Base-by-base conservation (phyloP, 1,140 invertebrate species). In the Dinoponera quadriceps region DNA sequence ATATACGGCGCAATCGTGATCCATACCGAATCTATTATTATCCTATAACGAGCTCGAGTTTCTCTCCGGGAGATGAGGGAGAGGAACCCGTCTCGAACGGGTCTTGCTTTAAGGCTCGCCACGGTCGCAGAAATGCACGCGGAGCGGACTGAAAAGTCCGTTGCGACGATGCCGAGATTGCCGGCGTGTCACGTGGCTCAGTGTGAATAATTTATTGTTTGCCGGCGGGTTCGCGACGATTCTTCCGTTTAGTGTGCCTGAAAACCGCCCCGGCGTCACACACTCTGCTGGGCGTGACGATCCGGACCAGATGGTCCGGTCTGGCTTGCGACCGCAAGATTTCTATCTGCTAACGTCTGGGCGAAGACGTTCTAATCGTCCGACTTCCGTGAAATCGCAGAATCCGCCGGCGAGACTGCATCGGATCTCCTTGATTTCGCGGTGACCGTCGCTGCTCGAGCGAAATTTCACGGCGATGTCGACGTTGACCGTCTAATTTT, bases 201-300 rank as follows among this genome's bases (percentile, higher is more conserved):
- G 22, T 14, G 33, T 80, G 65, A 69, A 69, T 80, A 80, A 80
- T 69, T 80, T 80, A 80, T 80, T 80, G 65, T 80, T 69, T 20
- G 29, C 74, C 33, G 22, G 18, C 18, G 62, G 48, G 16, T 44
- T 27, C 14, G 33, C 20, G n/a, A 48, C 72, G 25, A 65, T 71
- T 74, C 29, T 80, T 18, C 33, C 57, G 3, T 74, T 82, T 82
- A 62, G 59, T 75, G 18, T 63, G 51, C 63, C 18, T 74, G 29
- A 29, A 63, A 82, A 75, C 71, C 75, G 44, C 59, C n/a, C n/a
- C 20, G 22, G 29, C 25, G 71, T 44, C 51, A 78, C 48, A 13
- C 57, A 65, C 20, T 60, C 54, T n/a, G 38, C 38, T 66, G 62
- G 73, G 82, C 73, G 82, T 83, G 62, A 78, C 82, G 72, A 59